Conservation (phyloP, 2,888 invertebrate genomes). For the Rosalia funebris region DNA sequence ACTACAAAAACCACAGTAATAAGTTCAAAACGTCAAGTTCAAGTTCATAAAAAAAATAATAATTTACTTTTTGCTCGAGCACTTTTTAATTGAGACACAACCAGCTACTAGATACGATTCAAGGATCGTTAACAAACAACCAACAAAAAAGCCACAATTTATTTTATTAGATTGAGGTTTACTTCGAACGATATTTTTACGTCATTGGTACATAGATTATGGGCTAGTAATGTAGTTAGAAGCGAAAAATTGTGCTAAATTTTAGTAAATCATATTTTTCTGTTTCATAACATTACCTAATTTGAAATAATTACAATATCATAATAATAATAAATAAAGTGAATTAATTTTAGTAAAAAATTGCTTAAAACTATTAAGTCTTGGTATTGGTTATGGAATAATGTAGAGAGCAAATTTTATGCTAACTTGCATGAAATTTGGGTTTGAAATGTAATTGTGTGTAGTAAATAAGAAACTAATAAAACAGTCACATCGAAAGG, state of each 20-base stretch:
- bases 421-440: too few relatives aligned
- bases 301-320: background rate
- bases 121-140: conserved; percentile 4
- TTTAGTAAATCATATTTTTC: background rate
- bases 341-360: background rate
- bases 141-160: background rate
- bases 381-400: background rate
- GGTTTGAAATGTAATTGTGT: too few relatives aligned
- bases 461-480: too few relatives aligned
- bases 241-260: background rate
- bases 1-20: conserved; percentile 6
- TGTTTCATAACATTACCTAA: background rate
- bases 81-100: conserved; percentile 10
- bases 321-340: background rate
- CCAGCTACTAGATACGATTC: background rate
- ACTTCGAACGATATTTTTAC: background rate
- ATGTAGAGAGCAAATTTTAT: background rate
- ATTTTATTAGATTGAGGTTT: conserved; percentile 5
- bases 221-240: too few relatives aligned
- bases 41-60: conserved; percentile 7
- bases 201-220: too few relatives aligned
- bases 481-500: too few relatives aligned
- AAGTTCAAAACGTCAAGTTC: conserved; percentile 5
- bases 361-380: background rate
- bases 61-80: background rate